Base-by-base conservation (phyloP, 1,140 invertebrate species). In the Nilaparvata lugens region DNA sequence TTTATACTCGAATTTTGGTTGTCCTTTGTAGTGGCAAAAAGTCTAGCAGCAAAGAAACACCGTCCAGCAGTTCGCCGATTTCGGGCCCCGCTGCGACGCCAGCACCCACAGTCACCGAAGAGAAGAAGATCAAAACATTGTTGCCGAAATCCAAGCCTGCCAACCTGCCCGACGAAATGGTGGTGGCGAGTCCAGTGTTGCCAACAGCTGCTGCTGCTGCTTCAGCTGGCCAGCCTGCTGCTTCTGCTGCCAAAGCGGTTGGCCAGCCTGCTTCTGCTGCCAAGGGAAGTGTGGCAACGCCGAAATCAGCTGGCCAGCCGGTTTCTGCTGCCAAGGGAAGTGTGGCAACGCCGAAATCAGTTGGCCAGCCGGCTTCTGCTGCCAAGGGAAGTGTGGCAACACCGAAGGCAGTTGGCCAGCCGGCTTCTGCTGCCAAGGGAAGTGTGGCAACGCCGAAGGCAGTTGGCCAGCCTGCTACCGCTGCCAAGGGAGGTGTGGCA, bases 91-190 rank as follows among this genome's bases (percentile, higher is more conserved):
- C 48, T 1, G 43, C 25, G 7, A 40, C 68, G 1, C 28, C 55
- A 1, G 69, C 71, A 18, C 13, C 18, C n/a, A 25, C n/a, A 28
- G 53, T n/a, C 25, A 55, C 18, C n/a, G 53, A 31, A 28, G 53
- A 28, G 53, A 55, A 73, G 40, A 75, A 74, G 21, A 75, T 75
- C 4, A 74, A 76, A 58, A 75, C 72, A 4, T 67, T 75, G n/a
- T 60, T 75, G 21, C 74, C 74, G 31, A 75, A 73, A 61, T 64
- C 66, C 1, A 75, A 74, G 61, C 31, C 31, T 35, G 7, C 31
- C 31, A 35, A 35, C 31, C 13, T 35, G 2, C 2, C 31, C 13
- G 31, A 35, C 31, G 31, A 35, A 35, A 11, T 5, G 56, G 59
- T 35, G n/a, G 55, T 21, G 69, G 69, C 1, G 64, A 53, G 64